Evolutionary conservation across 2,888 invertebrate genomes (phyloP).

Genomic region (Andrena chrysosceles): DNA sequence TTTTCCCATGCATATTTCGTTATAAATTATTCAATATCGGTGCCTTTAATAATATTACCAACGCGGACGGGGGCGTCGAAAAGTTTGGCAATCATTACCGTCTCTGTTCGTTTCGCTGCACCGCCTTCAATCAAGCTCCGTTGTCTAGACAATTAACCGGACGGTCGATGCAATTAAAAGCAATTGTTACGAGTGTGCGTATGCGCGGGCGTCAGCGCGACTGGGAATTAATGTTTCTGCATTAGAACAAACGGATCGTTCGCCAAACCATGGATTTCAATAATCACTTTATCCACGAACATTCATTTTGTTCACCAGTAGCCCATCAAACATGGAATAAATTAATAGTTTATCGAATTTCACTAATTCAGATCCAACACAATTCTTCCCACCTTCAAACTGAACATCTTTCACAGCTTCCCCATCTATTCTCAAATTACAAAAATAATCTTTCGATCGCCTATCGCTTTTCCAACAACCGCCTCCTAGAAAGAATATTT

Average conservation of each 20-base stretch:
- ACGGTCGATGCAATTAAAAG: constrained; percentile 72
- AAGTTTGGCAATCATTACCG: constrained; percentile 65
- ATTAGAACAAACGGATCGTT: constrained; percentile 54
- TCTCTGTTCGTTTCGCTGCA: constrained; percentile 58
- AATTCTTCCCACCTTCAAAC: too few relatives aligned
- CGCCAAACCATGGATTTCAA: constrained; percentile 30
- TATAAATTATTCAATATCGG: constrained; percentile 65
- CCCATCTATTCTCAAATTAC: too few relatives aligned
- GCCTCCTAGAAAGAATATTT: too few relatives aligned
- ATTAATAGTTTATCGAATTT: background rate
- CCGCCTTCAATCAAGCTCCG: constrained; percentile 66
- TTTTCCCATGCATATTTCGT: constrained; percentile 48
- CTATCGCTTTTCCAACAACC: too few relatives aligned
- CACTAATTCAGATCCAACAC: too few relatives aligned
- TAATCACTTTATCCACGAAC: constrained; percentile 24
- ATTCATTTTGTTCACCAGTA: background rate
- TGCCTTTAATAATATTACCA: constrained; percentile 47
- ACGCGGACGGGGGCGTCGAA: constrained; percentile 40
- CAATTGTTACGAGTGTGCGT: constrained; percentile 65
- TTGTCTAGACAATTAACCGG: constrained; percentile 69
- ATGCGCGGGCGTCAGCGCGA: constrained; percentile 9
- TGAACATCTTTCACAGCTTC: too few relatives aligned
- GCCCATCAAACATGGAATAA: background rate
- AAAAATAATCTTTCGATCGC: too few relatives aligned
- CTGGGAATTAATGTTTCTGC: constrained; percentile 64